These are phyloP conservation scores for Alethe diademata DNA, from an alignment of 2,113 vertebrate genomes.

Conservation along the genomic window DNA sequence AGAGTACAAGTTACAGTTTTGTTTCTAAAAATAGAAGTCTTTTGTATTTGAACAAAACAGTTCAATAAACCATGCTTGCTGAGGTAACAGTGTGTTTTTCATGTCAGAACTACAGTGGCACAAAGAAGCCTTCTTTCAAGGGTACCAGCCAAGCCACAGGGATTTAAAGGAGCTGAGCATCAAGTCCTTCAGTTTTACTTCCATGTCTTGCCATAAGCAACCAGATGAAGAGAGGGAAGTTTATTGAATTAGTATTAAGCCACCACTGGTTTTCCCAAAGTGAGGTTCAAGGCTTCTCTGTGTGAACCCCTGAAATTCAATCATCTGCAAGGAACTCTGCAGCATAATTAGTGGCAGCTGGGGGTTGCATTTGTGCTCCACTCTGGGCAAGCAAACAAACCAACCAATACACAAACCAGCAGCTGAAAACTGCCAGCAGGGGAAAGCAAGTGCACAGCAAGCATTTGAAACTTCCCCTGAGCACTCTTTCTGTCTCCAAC, in stretches of 20 bases:
- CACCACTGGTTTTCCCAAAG: neutral
- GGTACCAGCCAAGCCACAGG: neutral
- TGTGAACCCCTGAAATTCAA: neutral
- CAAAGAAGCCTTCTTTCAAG: neutral
- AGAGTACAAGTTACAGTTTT: neutral
- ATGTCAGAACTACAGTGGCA: neutral
- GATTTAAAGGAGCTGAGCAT: conserved; percentile 5
- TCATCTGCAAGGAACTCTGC: neutral
- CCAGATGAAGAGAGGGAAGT: neutral
- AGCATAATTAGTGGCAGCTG: neutral
- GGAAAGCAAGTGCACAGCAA: neutral
- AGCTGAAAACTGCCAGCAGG: neutral
- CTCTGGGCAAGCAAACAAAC: neutral
- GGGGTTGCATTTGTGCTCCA: neutral
- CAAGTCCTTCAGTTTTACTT: neutral
- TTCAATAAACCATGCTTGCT: neutral
- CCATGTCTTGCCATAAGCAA: neutral
- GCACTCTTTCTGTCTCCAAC: neutral
- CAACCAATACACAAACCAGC: neutral
- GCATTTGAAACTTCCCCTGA: neutral
- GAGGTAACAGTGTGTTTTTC: neutral
- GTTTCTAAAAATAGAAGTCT: neutral
- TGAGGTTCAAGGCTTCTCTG: neutral
- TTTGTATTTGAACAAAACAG: neutral
- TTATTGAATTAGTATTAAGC: neutral